phyloP scores from a whole-genome alignment of 2,888 invertebrate genomes.

The Dione vanillae region DNA sequence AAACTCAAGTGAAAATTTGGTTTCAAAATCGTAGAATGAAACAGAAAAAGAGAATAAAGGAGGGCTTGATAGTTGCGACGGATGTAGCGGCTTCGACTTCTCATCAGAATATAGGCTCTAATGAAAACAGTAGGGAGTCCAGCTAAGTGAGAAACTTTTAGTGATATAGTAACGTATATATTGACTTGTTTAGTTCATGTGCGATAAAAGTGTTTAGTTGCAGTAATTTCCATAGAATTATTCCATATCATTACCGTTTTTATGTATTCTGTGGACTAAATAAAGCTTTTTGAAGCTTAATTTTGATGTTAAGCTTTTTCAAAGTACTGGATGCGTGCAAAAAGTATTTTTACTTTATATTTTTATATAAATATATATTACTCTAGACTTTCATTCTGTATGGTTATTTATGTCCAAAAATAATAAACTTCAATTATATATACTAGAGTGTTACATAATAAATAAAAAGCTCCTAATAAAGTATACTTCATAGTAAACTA shows the following conservation, averaged over 20 bases:
- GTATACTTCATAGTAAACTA: not conserved
- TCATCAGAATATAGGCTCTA: slow-evolving; percentile 81
- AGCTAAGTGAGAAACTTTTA: slow-evolving; percentile 64
- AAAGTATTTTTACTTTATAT: no score
- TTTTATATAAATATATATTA: no score
- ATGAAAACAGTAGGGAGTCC: slow-evolving; percentile 90
- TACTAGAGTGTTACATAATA: not conserved
- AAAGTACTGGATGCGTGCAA: not conserved
- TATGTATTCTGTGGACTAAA: not conserved
- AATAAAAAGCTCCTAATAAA: not conserved
- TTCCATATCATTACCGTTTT: not conserved
- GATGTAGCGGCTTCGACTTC: slow-evolving; percentile 79
- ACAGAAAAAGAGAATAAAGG: slow-evolving; percentile 98
- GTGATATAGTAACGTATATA: not conserved
- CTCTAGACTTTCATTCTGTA: no score
- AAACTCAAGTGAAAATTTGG: slow-evolving; percentile 99
- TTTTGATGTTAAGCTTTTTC: not conserved
- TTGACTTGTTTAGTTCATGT: slow-evolving; percentile 16
- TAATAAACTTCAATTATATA: not conserved
- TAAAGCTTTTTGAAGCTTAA: not conserved
- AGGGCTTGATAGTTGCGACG: slow-evolving; percentile 88
- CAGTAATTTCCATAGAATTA: not conserved
- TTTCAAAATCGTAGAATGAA: slow-evolving; percentile 99
- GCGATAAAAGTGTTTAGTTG: not conserved
- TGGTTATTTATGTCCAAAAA: not conserved